Percentiles rank a stretch among this genome's conserved stretches.
These are phyloP conservation scores for Ctenomys sociabilis DNA, from an alignment of 2,113 vertebrate genomes.

Conservation along the genomic window DNA sequence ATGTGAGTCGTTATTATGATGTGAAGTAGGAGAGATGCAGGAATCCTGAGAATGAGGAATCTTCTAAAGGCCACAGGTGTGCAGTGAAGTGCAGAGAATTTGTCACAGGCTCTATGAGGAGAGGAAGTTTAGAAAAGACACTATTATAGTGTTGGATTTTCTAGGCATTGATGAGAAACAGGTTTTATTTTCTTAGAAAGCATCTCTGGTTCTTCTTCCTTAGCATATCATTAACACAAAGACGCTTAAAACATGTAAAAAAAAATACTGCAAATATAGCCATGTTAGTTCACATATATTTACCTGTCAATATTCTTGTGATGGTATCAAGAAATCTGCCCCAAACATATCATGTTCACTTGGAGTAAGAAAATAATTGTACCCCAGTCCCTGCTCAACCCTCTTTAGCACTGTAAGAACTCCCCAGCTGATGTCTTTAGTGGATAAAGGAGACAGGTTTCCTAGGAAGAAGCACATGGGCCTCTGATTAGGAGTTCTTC, in stretches of 20 bases:
- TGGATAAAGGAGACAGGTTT: background rate
- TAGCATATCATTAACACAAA: background rate
- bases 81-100: accelerated
- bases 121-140: background rate
- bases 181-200: background rate
- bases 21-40: accelerated
- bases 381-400: no score
- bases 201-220: background rate
- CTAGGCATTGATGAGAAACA: background rate
- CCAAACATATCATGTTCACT: background rate
- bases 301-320: background rate
- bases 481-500: background rate
- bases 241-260: background rate
- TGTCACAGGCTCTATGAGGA: background rate
- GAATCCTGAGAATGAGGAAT: background rate
- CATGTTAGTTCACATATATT: background rate
- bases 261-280: background rate
- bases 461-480: background rate
- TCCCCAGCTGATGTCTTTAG: accelerated
- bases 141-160: background rate
- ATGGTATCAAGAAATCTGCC: background rate
- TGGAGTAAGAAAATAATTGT: background rate
- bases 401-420: background rate
- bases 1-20: background rate
- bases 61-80: background rate